Evolutionary conservation across 2,797 vertebrate species (phyloP), one percentile per base, ranked within the genome.

Genomic region (Notamacropus eugenii): DNA sequence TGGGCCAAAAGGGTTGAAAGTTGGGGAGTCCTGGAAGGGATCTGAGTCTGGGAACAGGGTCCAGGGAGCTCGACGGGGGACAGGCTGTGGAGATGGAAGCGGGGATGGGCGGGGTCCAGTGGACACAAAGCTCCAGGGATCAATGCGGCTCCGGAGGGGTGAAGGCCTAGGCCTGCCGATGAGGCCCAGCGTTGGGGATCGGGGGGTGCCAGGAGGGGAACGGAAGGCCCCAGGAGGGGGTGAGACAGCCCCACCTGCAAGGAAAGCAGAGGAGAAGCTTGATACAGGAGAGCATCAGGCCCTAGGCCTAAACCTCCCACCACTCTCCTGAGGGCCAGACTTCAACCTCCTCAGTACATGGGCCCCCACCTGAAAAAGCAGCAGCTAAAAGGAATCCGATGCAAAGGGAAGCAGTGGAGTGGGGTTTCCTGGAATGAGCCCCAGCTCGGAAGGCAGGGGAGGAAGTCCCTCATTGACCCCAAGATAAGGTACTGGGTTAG

Each of bases 81-180:
- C 94, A 46, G 97, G 97, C 96, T 95, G 97, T 90, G 11, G 98
- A 12, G 98, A 98, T 94, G 97, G 1, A 98, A 97, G 96, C 94
- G 98, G 34, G 92, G 93, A 62, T 3, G 82, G 46, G 52, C 40
- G 58, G 59, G 95, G 91, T 13, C 98, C 99, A 0, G 99, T 99
- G 0, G 99, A 99, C 95, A 99, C 98, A 50, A 99, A 99, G 98
- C 99, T 99, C 99, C 99, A 99, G 0, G 99, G 99, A 97, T 99
- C 99, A 2, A 99, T 99, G 96, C 99, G 99, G 90, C 98, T 99
- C 1, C 99, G 99, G n/a, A 99, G 98, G 5, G 99, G 99, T 2
- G 99, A 99, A 0, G 99, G 99, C 0, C 99, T 99, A 0, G 99
- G 99, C 6, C 99, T 98, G 9, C 99, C 99, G 92, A 99, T 99